Conservation (phyloP, 1,140 invertebrate species). For the Drosophila tani region DNA sequence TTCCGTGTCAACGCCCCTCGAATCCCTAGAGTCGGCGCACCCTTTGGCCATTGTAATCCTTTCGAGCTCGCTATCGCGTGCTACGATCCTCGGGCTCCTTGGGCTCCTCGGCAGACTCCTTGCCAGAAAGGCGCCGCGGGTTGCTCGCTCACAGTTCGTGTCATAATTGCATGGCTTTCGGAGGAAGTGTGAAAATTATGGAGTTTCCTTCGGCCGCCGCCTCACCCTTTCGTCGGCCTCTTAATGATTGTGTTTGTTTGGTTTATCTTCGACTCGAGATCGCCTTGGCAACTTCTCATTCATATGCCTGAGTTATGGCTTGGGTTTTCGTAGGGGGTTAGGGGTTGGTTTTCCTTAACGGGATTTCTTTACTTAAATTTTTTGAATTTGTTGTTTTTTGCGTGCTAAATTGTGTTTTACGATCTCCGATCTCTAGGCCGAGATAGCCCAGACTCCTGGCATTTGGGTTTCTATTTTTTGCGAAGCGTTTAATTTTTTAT, state of each 20-base stretch:
- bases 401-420: constrained; percentile 75
- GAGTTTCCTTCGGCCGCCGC: constrained; percentile 47
- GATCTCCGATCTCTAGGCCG: constrained; percentile 42
- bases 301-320: constrained; percentile 75
- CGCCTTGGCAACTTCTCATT: constrained; percentile 69
- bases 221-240: constrained; percentile 47
- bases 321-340: constrained; percentile 43
- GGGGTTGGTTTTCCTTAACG: constrained; percentile 56
- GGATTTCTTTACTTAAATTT: constrained; percentile 27
- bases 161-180: constrained; percentile 74
- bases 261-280: constrained; percentile 69
- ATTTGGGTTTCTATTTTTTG: constrained; percentile 53
- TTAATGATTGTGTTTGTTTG: constrained; percentile 75
- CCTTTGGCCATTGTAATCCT: constrained; percentile 63
- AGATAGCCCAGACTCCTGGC: constrained; percentile 46
- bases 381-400: constrained; percentile 47
- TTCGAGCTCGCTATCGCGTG: constrained; percentile 71
- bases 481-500: constrained; percentile 66
- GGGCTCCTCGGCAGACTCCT: constrained; percentile 40
- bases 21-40: constrained; percentile 26
- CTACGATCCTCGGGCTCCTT: constrained; percentile 35
- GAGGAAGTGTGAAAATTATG: constrained; percentile 79
- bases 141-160: constrained; percentile 67
- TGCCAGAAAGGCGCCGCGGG: constrained; percentile 56
- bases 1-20: constrained; percentile 65